Percentiles rank a stretch among this genome's conserved stretches.
Conservation (phyloP, 2,113 vertebrate species). For the Arvicanthis niloticus region DNA sequence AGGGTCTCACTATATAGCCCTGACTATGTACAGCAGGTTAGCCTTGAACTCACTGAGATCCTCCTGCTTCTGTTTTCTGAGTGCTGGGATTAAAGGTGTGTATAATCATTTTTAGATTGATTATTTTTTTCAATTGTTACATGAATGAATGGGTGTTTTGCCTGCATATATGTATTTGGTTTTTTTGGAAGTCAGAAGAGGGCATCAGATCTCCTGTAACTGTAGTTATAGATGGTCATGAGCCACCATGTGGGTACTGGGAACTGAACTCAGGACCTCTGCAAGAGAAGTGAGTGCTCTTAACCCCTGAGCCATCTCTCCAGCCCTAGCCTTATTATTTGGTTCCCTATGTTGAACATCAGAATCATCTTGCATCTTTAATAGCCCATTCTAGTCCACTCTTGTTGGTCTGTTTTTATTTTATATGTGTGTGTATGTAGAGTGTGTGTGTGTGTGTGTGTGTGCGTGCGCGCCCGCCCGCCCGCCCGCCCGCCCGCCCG, state of each 20-base stretch:
- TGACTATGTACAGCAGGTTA: background rate
- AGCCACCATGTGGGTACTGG: background rate
- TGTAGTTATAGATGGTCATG: background rate
- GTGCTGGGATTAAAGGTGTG: background rate
- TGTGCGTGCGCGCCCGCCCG: no score
- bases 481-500: no score
- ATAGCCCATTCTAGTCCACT: background rate
- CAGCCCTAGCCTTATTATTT: background rate
- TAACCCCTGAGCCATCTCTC: background rate
- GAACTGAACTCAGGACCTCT: background rate
- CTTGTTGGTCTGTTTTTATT: background rate
- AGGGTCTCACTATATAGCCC: background rate
- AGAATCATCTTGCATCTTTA: conserved; percentile 15
- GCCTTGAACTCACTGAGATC: background rate
- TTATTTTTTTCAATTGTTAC: no score
- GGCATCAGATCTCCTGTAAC: background rate
- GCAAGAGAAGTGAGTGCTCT: background rate
- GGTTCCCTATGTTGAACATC: background rate
- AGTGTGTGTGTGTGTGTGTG: background rate
- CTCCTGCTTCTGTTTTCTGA: background rate
- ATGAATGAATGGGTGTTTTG: no score
- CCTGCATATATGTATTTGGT: background rate
- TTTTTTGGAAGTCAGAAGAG: background rate
- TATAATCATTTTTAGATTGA: background rate
- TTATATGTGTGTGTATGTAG: background rate